Percentiles rank a stretch among this genome's conserved stretches.
phyloP scores from a whole-genome alignment of 2,888 invertebrate species.

The Seira ritae region DNA sequence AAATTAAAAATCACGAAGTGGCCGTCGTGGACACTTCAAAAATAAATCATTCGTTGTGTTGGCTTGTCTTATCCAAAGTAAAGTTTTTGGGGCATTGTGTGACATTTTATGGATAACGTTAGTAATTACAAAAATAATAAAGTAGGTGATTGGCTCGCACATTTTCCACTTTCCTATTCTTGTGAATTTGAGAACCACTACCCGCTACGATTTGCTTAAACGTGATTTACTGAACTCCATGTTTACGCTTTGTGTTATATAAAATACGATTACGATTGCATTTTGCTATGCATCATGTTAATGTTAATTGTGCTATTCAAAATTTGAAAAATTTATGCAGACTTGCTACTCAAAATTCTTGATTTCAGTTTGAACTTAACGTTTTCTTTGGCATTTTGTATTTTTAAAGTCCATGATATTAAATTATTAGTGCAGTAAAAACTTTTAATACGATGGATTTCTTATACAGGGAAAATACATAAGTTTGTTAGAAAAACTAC shows the following conservation, averaged over 20 bases:
- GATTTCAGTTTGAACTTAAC: neutral
- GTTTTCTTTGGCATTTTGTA: neutral
- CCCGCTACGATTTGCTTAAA: no score
- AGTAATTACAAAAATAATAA: neutral
- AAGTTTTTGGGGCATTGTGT: neutral
- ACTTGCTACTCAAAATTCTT: neutral
- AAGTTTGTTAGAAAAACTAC: constrained; percentile 12
- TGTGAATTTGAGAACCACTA: no score
- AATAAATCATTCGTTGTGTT: no score
- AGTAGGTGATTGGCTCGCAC: constrained; percentile 89
- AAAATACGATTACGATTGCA: no score
- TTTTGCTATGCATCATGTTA: constrained; percentile 80
- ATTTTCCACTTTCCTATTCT: constrained; percentile 99
- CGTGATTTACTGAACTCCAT: no score
- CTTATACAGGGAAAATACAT: neutral
- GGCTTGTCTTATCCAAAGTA: no score
- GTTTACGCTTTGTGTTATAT: no score
- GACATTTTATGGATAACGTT: neutral
- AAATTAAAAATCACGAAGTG: no score
- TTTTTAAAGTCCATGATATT: neutral
- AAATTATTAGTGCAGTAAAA: neutral
- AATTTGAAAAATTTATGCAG: neutral
- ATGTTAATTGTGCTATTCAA: neutral
- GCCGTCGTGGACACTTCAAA: no score
- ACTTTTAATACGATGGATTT: neutral